A percentile compares a stretch with the other conserved stretches of the same genome.
These are phyloP conservation scores for Meloidogyne hapla DNA, from an alignment of 1,140 invertebrate genomes.

Conservation along the genomic window DNA sequence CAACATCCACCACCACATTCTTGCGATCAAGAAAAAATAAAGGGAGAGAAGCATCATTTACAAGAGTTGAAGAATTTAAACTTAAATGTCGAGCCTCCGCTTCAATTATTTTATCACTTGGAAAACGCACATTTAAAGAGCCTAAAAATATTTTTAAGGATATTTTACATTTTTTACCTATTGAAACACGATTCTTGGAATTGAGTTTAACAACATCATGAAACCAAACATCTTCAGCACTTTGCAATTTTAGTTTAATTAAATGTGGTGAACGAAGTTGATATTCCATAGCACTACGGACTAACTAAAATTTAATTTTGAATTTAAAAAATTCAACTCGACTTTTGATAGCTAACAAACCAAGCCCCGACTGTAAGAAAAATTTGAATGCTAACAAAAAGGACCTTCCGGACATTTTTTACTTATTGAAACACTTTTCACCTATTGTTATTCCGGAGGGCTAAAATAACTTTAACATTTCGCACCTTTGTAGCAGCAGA, in stretches of 20 bases:
- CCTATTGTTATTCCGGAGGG: too few species aligned
- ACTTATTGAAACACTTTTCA: too few species aligned
- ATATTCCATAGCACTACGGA: constrained; percentile 4
- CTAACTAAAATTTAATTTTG: neutral
- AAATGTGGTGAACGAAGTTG: constrained; percentile 20
- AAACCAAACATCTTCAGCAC: neutral
- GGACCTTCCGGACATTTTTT: too few species aligned
- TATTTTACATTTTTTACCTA: neutral
- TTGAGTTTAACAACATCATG: constrained; percentile 10
- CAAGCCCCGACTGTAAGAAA: too few species aligned
- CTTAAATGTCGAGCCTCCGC: constrained; percentile 1
- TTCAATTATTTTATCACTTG: constrained; percentile 3
- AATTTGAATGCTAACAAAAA: too few species aligned
- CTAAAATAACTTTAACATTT: neutral
- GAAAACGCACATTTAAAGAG: constrained; percentile 10
- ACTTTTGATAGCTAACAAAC: too few species aligned
- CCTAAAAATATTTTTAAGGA: neutral
- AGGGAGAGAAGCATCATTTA: constrained; percentile 20
- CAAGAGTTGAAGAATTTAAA: constrained; percentile 16
- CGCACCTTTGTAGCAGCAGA: constrained; percentile 21
- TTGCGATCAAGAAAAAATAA: constrained; percentile 13
- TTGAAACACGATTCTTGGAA: constrained; percentile 13
- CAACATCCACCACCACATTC: constrained; percentile 12
- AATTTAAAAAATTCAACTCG: neutral
- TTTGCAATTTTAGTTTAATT: constrained; percentile 22